These are phyloP conservation scores for Epinephelus cyanopodus DNA, from an alignment of 2,113 vertebrate genomes.

Conservation along the genomic window DNA sequence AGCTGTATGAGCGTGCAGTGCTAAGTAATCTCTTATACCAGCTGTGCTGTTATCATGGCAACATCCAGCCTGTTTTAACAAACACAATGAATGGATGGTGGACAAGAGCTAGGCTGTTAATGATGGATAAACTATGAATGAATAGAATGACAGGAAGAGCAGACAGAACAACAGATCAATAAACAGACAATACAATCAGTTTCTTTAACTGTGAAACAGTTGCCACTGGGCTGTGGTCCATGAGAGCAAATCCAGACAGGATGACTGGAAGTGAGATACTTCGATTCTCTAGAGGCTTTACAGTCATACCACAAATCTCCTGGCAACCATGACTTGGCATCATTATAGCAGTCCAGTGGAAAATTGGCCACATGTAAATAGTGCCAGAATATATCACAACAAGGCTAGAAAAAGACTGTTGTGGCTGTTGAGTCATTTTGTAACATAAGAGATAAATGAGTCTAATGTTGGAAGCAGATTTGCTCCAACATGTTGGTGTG, in stretches of 20 bases:
- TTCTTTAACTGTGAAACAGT: neutral
- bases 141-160: neutral
- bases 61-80: conserved; percentile 41
- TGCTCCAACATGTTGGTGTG: neutral
- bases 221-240: neutral
- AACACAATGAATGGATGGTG: conserved; percentile 22
- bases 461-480: neutral
- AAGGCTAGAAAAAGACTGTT: neutral
- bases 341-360: conserved; percentile 4
- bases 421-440: neutral
- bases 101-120: neutral
- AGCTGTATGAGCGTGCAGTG: conserved; percentile 30
- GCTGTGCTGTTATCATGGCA: conserved; percentile 66
- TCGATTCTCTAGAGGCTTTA: conserved; percentile 21
- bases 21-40: conserved; percentile 42
- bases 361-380: neutral
- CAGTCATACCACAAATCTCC: conserved; percentile 37
- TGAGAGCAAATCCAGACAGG: neutral
- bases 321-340: neutral
- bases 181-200: neutral
- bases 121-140: conserved; percentile 18
- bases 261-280: conserved; percentile 3
- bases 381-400: neutral
- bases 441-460: neutral
- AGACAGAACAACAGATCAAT: neutral